A percentile compares a stretch with the other conserved stretches of the same genome.
phyloP scores from a whole-genome alignment of 2,113 vertebrate genomes.

The Phyllostomus hastatus region DNA sequence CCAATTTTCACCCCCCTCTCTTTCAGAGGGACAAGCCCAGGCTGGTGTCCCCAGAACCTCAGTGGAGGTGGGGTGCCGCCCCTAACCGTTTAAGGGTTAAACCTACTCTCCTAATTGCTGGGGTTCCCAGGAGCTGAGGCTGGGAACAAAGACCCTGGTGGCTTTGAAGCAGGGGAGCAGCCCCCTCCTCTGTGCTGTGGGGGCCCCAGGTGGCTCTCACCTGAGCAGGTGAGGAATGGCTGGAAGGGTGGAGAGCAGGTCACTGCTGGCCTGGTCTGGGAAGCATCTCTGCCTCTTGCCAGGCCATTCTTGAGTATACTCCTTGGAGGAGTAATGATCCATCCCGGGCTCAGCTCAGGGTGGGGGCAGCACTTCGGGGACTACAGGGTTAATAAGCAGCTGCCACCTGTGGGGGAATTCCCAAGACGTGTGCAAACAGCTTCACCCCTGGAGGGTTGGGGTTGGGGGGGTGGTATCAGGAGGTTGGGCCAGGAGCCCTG shows the following conservation, averaged over 20 bases:
- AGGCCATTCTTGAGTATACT: conserved; percentile 6
- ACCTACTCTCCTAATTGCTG: conserved; percentile 75
- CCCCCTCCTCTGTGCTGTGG: conserved; percentile 62
- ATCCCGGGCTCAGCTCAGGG: not conserved
- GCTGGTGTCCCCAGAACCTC: conserved; percentile 63
- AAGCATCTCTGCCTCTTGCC: not conserved
- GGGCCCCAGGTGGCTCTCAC: conserved; percentile 71
- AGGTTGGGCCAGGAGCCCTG: conserved; percentile 64
- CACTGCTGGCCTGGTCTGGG: conserved; percentile 56
- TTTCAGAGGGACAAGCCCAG: conserved; percentile 62
- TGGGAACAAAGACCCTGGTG: conserved; percentile 77
- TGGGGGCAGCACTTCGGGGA: conserved; percentile 56
- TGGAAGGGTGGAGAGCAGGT: conserved; percentile 56
- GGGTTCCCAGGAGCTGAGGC: conserved; percentile 71
- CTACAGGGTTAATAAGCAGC: conserved; percentile 75
- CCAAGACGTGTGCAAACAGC: conserved; percentile 73
- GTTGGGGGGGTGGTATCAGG: conserved; percentile 47
- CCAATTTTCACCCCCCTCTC: conserved; percentile 34
- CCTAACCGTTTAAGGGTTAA: conserved; percentile 77
- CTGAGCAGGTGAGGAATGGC: conserved; percentile 68
- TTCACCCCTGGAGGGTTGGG: conserved; percentile 66
- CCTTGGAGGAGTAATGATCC: conserved; percentile 5
- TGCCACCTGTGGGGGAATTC: conserved; percentile 76
- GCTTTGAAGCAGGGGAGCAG: conserved; percentile 74
- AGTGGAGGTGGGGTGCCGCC: conserved; percentile 68